Conservation (phyloP, 2,113 vertebrate species). For the Chelonoidis abingdonii region DNA sequence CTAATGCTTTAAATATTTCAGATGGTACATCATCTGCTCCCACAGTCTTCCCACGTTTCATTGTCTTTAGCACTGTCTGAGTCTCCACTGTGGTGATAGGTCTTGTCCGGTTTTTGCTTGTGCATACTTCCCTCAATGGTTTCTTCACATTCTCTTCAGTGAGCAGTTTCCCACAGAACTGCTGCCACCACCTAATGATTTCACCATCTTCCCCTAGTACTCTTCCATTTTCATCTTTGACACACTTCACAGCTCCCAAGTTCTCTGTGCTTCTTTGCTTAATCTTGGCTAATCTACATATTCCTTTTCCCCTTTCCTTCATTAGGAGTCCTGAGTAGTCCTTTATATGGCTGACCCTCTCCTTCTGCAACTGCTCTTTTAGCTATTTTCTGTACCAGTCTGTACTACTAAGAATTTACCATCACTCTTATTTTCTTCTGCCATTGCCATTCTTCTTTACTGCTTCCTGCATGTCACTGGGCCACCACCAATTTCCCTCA, state of each 20-base stretch:
- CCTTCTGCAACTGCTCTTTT: not conserved
- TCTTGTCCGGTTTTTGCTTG: not conserved
- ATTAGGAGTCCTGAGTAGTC: not conserved
- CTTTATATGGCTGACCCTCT: not conserved
- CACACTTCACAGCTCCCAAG: not conserved
- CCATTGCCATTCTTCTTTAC: not conserved
- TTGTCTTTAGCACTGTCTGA: not conserved
- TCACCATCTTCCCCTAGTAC: not conserved
- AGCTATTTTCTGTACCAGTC: not conserved
- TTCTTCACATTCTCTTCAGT: not conserved
- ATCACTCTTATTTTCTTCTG: not conserved
- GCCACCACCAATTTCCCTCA: not conserved
- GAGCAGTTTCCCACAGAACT: not conserved
- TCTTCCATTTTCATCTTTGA: not conserved
- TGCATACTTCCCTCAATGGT: not conserved
- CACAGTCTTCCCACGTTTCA: not conserved
- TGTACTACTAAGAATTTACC: not conserved
- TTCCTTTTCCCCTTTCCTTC: not conserved
- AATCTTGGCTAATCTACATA: not conserved
- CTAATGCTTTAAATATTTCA: not conserved
- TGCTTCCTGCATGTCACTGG: not conserved
- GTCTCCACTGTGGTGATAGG: not conserved
- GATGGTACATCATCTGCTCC: not conserved
- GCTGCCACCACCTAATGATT: not conserved
- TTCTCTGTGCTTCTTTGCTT: not conserved